phyloP scores from a whole-genome alignment of 1,140 invertebrate species.

The Conopomorpha cramerella region DNA sequence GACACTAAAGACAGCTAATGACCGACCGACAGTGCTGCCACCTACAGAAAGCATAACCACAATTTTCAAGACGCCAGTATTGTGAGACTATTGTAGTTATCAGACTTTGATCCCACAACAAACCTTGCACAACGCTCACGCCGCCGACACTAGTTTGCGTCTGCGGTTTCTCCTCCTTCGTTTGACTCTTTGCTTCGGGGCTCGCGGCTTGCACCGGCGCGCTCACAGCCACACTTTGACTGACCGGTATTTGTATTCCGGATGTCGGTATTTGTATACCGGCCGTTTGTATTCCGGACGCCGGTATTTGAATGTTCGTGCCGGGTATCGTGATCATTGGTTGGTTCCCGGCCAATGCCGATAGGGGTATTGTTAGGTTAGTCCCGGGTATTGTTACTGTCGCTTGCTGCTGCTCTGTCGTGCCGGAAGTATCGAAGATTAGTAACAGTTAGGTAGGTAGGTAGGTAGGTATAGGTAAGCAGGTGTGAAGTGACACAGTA shows the following conservation, averaged over 20 bases:
- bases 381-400: slow-evolving; percentile 62
- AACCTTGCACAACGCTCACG: no score
- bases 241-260: slow-evolving; percentile 16
- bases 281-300: slow-evolving; percentile 3
- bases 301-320: slow-evolving; percentile 58
- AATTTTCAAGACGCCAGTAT: no score
- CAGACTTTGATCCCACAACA: no score
- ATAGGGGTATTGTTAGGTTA: slow-evolving; percentile 63
- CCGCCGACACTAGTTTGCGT: no score
- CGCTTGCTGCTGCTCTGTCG: slow-evolving; percentile 45
- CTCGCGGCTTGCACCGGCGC: slow-evolving; percentile 13
- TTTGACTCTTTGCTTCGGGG: slow-evolving; percentile 1
- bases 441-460: slow-evolving; percentile 48
- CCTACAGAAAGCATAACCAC: no score
- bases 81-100: no score
- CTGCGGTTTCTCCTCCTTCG: slow-evolving; percentile 1
- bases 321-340: slow-evolving; percentile 54
- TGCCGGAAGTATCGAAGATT: slow-evolving; percentile 34
- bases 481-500: slow-evolving; percentile 16
- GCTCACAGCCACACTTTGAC: slow-evolving; percentile 24
- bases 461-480: slow-evolving; percentile 62
- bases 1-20: no score
- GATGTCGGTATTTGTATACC: not conserved
- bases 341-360: slow-evolving; percentile 33
- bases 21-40: no score